Evolutionary conservation across 1,140 invertebrate species (phyloP).

Genomic region (Magallana angulata): DNA sequence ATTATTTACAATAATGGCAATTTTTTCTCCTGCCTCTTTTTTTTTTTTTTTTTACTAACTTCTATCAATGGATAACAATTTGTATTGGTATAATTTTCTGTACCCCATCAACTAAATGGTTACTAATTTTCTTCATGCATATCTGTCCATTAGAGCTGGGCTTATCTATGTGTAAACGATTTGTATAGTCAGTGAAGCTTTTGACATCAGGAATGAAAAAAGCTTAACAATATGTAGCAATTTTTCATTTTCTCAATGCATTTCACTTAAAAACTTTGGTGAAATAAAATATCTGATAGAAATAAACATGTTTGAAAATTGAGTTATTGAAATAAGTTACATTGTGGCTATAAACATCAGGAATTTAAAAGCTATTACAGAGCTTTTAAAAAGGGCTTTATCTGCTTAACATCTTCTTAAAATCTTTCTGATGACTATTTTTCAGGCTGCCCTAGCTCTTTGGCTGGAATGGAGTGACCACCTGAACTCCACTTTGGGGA

Average conservation of each 20-base stretch:
- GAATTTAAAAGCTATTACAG: background rate
- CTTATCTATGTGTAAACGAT: background rate
- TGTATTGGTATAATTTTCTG: conserved; percentile 2
- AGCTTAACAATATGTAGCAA: background rate
- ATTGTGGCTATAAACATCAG: too few species aligned
- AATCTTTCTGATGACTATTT: background rate
- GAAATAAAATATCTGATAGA: too few species aligned
- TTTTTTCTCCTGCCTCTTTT: too few species aligned
- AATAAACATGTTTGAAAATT: too few species aligned
- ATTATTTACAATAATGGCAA: too few species aligned
- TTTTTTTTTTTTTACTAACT: too few species aligned
- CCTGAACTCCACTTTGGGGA: conserved; percentile 3
- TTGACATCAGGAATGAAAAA: conserved; percentile 11
- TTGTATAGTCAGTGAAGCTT: conserved; percentile 7
- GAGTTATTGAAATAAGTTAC: too few species aligned
- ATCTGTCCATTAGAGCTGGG: conserved; percentile 13
- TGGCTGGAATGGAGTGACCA: background rate
- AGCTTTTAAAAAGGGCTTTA: background rate
- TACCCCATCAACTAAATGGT: conserved; percentile 3
- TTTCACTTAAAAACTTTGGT: background rate
- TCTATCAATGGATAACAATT: background rate
- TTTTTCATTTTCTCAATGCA: background rate
- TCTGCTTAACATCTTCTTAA: too few species aligned
- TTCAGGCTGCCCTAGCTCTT: background rate
- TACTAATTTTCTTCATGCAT: background rate